Conservation (phyloP, 2,797 vertebrate genomes). For the Phataginus tetradactyla region DNA sequence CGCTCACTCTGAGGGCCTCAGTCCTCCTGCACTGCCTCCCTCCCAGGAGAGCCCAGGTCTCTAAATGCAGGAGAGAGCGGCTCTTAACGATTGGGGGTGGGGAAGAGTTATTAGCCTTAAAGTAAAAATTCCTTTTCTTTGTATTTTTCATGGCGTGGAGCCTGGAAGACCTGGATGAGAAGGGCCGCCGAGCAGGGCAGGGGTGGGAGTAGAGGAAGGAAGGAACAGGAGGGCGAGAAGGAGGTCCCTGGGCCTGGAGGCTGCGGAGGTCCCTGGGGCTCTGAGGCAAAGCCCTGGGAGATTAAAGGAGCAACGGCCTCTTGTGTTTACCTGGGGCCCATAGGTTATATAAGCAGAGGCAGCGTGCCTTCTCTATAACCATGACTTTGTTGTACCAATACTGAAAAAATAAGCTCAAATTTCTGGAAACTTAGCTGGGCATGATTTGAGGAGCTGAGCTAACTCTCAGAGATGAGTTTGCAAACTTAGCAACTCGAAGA, state of each 20-base stretch:
- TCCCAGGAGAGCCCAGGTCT: neutral
- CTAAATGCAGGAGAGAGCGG: neutral
- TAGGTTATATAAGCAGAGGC: slow-evolving; percentile 50
- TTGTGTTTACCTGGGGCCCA: slow-evolving; percentile 23
- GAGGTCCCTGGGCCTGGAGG: neutral
- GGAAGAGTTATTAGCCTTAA: slow-evolving; percentile 64
- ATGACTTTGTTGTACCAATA: neutral
- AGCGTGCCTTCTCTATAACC: slow-evolving; percentile 51
- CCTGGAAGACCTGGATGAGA: neutral
- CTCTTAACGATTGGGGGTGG: neutral
- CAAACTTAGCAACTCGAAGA: neutral
- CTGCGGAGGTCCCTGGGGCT: neutral
- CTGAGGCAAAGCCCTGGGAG: slow-evolving; percentile 49
- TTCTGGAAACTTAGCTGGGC: slow-evolving; percentile 22
- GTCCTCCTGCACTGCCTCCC: neutral
- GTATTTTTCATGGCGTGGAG: neutral
- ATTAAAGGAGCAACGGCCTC: slow-evolving; percentile 32
- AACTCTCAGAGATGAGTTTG: neutral
- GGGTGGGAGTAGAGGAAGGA: neutral
- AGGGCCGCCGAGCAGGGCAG: neutral
- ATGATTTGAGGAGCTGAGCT: neutral
- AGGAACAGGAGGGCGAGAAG: neutral
- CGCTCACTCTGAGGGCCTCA: neutral
- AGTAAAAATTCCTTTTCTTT: slow-evolving; percentile 38
- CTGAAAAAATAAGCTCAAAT: neutral